Base-by-base conservation (phyloP, 2,888 invertebrate species). In the Torymus texanus region DNA sequence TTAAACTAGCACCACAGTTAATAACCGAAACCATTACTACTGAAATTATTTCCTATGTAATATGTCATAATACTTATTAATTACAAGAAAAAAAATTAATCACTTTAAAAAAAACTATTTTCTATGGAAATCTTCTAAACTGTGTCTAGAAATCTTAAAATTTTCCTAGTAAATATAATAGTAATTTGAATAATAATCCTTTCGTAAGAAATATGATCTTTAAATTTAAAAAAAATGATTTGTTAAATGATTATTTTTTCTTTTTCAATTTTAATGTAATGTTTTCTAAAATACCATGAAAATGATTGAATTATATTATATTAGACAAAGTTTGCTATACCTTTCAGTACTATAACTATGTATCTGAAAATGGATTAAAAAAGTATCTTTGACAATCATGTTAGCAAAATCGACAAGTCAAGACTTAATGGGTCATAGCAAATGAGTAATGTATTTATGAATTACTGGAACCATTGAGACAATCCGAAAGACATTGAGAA, bases 401-500 rank as follows among this genome's bases (percentile, higher is more conserved):
- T 70, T 67, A 59, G 56, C 71, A 75, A 24, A 75, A 79, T 58
- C 11, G 41, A 55, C 18, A 70, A 62, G 14, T 70, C 14, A 72
- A 77, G n/a, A 18, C 18, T 62, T 76, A 76, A 73, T 75, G 61
- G 50, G 66, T 67, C 18, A 50, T 66, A 75, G 72, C 51, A 75
- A 75, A 75, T 72, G 53, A 62, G 65, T 53, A 74, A 58, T 76
- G 62, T 68, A 81, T 72, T 67, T 71, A 63, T 75, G 29, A 70
- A 68, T 21, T 53, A 83, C 86, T 86, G 87, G 84, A 88, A 83
- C 87, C 88, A 88, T 83, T 85, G 84, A 74, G 72, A 85, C 82
- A 84, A 87, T 89, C 87, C 88, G 88, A 88, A 88, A 88, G 85
- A 88, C 85, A 87, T 80, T 85, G 80, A 87, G 81, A 83, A 84